Conservation (phyloP, 2,888 invertebrate genomes). For the Malacosoma neustria region DNA sequence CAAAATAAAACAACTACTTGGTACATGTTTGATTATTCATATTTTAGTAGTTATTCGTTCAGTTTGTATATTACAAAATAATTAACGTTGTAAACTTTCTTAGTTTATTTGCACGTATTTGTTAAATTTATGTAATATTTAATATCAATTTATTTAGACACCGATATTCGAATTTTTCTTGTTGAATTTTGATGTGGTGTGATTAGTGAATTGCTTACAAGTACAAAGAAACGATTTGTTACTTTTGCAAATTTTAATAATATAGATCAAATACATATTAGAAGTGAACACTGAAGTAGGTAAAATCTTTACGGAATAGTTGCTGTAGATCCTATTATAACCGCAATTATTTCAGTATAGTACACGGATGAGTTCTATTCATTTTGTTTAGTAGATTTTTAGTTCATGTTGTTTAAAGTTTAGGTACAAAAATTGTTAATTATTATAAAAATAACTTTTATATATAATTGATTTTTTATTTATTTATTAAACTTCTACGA, state of each 20-base stretch:
- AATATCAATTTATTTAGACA: slow-evolving; percentile 69
- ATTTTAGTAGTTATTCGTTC: slow-evolving; percentile 67
- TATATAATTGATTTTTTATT: slow-evolving; percentile 38
- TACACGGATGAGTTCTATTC: slow-evolving; percentile 35
- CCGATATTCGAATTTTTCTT: slow-evolving; percentile 55
- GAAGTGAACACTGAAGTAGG: slow-evolving; percentile 52
- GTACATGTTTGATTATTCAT: slow-evolving; percentile 61
- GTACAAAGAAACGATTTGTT: slow-evolving; percentile 81
- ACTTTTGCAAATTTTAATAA: slow-evolving; percentile 83
- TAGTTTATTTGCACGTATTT: slow-evolving; percentile 73
- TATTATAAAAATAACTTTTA: slow-evolving; percentile 50
- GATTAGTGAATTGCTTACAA: slow-evolving; percentile 80
- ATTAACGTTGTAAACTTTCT: slow-evolving; percentile 68
- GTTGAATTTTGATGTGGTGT: slow-evolving; percentile 67
- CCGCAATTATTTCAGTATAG: slow-evolving; percentile 39
- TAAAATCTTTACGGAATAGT: slow-evolving; percentile 62
- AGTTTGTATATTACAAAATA: slow-evolving; percentile 60
- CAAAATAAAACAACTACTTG: slow-evolving; percentile 22
- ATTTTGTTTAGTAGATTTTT: slow-evolving; percentile 38
- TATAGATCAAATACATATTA: slow-evolving; percentile 67
- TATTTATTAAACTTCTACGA: slow-evolving; percentile 28
- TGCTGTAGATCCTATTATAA: slow-evolving; percentile 57
- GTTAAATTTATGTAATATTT: slow-evolving; percentile 61
- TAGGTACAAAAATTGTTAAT: slow-evolving; percentile 62
- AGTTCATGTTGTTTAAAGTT: slow-evolving; percentile 50